Evolutionary conservation across 2,888 invertebrate genomes (phyloP), one percentile per base, ranked within the genome.

Genomic region (Aspidapion aeneum): DNA sequence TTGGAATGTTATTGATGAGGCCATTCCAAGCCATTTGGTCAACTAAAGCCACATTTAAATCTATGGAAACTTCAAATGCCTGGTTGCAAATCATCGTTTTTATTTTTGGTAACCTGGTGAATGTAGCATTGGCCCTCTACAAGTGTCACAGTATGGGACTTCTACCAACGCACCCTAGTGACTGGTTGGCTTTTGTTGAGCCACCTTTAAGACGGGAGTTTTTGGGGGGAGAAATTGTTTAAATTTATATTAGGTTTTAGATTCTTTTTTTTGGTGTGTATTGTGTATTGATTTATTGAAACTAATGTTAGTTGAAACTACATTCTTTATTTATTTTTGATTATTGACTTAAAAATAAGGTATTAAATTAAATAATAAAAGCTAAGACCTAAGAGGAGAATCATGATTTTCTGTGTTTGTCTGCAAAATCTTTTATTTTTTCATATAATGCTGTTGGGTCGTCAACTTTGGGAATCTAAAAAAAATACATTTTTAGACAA

Each of bases 131-230:
- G 70, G 98, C 98, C 20, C 82, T 98, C 51, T 98, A 98, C 78
- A 98, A 98, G 81, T 98, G 98, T 78, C 96, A 98, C 75, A 95
- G 95, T 67, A 98, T 98, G 97, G 98, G 98, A 1, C 80, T 98
- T 21, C 81, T 98, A 61, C 98, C 98, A 1, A 97, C 97, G 57
- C 96, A 98, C 81, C 90, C 97, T 0, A 98, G 98, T 51, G 98
- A 98, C 80, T 98, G 98, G 98, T 81, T 98, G 66, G 97, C 98
- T 61, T 98, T 98, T 84, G 94, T 96, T 61, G 93, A 97, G 77
- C 94, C 96, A 1, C 93, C 91, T 77, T 87, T 88, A 60, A 84
- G 93, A 75, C 83, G 91, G 64, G 95, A 95, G 80, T 91, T 90
- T 81, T 89, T 92, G 73, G 93, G 93, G 52, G 95, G 95, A 67